Evolutionary conservation across 2,797 vertebrate species (phyloP).

Genomic region (Enoplosus armatus): DNA sequence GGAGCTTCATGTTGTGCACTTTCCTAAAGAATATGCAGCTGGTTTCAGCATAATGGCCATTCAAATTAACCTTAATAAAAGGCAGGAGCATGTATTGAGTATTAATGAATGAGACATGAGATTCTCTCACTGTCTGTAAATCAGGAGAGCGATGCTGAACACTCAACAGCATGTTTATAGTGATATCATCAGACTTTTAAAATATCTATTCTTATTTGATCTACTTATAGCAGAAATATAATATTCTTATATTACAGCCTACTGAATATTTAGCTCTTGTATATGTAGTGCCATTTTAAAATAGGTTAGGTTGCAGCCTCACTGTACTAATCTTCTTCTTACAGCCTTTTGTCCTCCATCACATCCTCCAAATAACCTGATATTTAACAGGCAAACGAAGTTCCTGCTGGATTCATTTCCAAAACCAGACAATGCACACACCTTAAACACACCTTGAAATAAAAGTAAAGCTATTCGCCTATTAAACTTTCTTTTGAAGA

Average conservation of each 20-base stretch:
- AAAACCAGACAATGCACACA: neutral
- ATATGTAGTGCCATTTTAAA: neutral
- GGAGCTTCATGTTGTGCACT: neutral
- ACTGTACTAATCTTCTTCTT: slow-evolving; percentile 25
- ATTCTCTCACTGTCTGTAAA: neutral
- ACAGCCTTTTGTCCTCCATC: slow-evolving; percentile 36
- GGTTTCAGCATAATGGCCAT: neutral
- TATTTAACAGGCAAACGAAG: slow-evolving; percentile 22
- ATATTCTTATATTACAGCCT: slow-evolving; percentile 4
- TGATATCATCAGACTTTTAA: neutral
- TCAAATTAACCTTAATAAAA: neutral
- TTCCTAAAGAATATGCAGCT: neutral
- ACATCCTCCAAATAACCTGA: slow-evolving; percentile 39
- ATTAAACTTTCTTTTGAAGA: slow-evolving; percentile 38
- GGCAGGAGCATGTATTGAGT: neutral
- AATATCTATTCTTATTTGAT: neutral
- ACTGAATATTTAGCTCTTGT: slow-evolving; percentile 5
- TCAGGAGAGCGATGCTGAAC: neutral
- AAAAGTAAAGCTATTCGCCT: neutral
- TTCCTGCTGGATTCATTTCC: slow-evolving; percentile 15
- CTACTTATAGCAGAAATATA: neutral
- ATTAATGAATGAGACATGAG: neutral
- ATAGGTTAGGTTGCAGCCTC: slow-evolving; percentile 26
- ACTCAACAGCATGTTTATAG: neutral
- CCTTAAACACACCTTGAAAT: neutral